Percentiles rank a stretch among this genome's conserved stretches.
Conservation (phyloP, 2,888 invertebrate species). For the Orchesella flavescens region DNA sequence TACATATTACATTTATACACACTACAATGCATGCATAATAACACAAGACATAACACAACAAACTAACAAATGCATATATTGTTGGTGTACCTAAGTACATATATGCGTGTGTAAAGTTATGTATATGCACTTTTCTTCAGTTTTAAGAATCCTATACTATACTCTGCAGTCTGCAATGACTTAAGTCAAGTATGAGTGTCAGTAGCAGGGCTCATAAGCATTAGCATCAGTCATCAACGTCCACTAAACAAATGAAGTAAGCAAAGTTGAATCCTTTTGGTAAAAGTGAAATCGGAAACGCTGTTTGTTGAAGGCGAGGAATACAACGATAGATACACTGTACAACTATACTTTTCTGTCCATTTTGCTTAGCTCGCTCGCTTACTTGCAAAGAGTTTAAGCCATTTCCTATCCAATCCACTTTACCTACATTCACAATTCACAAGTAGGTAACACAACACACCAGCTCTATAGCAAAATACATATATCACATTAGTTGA, state of each 20-base stretch:
- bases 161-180: not conserved
- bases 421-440: not conserved
- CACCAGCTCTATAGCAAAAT: too few species aligned
- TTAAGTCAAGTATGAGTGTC: not conserved
- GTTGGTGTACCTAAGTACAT: too few species aligned
- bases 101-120: too few species aligned
- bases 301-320: conserved; percentile 49
- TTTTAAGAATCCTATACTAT: too few species aligned
- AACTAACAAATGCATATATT: not conserved
- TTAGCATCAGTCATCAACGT: not conserved
- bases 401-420: too few species aligned
- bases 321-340: not conserved
- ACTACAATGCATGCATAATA: too few species aligned
- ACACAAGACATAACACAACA: not conserved
- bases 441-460: not conserved
- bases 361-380: too few species aligned
- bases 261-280: conserved; percentile 8
- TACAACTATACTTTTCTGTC: not conserved
- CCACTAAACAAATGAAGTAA: too few species aligned
- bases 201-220: not conserved
- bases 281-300: conserved; percentile 57
- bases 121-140: too few species aligned
- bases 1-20: not conserved
- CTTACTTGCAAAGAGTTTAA: too few species aligned
- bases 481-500: not conserved